Base-by-base conservation (phyloP, 2,113 vertebrate genomes). In the Phocoena phocoena region DNA sequence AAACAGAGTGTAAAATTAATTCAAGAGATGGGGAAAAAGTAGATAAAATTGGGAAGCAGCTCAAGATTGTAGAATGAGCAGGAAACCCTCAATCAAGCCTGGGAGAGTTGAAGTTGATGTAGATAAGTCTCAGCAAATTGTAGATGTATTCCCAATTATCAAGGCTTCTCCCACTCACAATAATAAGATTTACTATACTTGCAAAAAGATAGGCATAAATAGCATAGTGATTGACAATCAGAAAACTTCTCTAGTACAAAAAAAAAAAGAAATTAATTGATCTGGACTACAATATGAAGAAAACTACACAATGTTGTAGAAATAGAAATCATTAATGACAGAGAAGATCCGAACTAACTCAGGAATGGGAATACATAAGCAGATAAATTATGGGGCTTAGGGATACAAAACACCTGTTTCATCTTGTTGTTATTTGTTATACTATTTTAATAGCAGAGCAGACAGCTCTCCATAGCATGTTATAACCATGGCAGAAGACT, bases 1-100 rank as follows among this genome's bases (percentile, higher is more conserved):
- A 4, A 83, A 82, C 90, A 71, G 58, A 81, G 13, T 76, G 14
- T 21, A 62, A 95, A 97, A 93, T 91, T 88, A 88, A 95, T 44
- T 94, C 21, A 85, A 91, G 44, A 53, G 3, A 44, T 4, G 0
- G 23, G 36, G 38, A 28, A 60, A 67, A 82, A 33, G 1, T 15
- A 68, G 92, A 31, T 6, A 79, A 88, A 92, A 58, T 53, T 28
- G 20, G 18, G 55, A 92, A 73, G 25, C 5, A 68, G 38, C 12
- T 3, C 13, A 79, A 77, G 15, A 88, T 25, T 31, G 1, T 20
- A 89, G 12, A 74, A 33, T 26, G 26, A 83, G 6, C 14, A 90
- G 63, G 15, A 23, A 74, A 36, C 2, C n/a, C 15, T 53, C 81
- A 47, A 6, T 79, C 36, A 60, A 65, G 2, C 15, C 33, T 53